Percentiles rank a stretch among this genome's conserved stretches.
Evolutionary conservation across 2,797 vertebrate genomes (phyloP).

Genomic region (Bradypus variegatus): DNA sequence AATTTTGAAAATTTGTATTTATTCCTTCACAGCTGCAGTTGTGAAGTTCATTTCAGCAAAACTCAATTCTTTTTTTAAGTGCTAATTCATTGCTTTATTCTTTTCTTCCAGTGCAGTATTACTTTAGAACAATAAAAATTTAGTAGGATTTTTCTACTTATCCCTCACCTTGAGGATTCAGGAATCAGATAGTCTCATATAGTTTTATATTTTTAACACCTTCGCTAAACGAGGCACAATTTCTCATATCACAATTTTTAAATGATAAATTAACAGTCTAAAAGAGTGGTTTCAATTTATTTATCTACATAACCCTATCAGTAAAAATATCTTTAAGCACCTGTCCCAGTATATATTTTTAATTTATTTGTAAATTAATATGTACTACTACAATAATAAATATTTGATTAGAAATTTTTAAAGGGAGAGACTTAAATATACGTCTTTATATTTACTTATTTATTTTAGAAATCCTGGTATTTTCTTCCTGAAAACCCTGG

Average conservation of each 20-base stretch:
- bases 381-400: background rate
- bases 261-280: background rate
- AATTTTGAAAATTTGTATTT: constrained; percentile 47
- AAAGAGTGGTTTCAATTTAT: background rate
- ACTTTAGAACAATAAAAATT: constrained; percentile 32
- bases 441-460: background rate
- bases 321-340: constrained; percentile 32
- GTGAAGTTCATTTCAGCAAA: constrained; percentile 46
- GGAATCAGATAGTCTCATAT: constrained; percentile 48
- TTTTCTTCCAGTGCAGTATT: constrained; percentile 1
- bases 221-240: constrained; percentile 45
- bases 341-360: background rate
- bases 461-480: background rate
- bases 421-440: background rate
- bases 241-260: background rate
- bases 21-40: constrained; percentile 44
- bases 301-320: background rate
- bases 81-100: constrained; percentile 39
- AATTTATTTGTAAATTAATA: constrained; percentile 29
- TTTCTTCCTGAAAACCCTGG: background rate
- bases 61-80: constrained; percentile 20
- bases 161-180: constrained; percentile 20
- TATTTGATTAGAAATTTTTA: background rate
- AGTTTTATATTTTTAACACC: constrained; percentile 40
- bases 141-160: constrained; percentile 36